phyloP scores from a whole-genome alignment of 2,797 vertebrate species.

The Rhinatrema bivittatum region DNA sequence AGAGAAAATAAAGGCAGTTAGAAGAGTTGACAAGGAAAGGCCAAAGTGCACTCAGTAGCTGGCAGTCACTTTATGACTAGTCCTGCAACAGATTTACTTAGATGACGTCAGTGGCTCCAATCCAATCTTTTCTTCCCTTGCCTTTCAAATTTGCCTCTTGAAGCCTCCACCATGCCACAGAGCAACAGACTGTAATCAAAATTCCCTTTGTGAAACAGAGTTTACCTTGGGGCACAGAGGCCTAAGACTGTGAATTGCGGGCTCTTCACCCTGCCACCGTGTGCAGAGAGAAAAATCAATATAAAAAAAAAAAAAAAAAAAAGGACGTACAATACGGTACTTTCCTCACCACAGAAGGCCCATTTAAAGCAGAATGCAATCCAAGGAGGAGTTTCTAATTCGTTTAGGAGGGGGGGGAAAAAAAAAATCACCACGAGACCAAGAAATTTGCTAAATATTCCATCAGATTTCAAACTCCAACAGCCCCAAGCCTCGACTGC shows the following conservation, averaged over 20 bases:
- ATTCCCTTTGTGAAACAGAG: slow-evolving; percentile 79
- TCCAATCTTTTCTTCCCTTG: slow-evolving; percentile 82
- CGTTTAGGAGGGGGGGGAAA: slow-evolving; percentile 42
- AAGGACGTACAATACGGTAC: slow-evolving; percentile 45
- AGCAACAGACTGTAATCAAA: slow-evolving; percentile 77
- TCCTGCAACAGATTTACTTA: slow-evolving; percentile 84
- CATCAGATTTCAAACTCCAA: no score
- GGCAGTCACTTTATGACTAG: slow-evolving; percentile 75
- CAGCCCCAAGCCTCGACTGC: no score
- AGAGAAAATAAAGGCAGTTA: slow-evolving; percentile 17
- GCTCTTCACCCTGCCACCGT: slow-evolving; percentile 27
- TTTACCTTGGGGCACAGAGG: slow-evolving; percentile 73
- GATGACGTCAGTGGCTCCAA: slow-evolving; percentile 88
- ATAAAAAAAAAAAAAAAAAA: no score
- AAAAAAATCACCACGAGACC: no score
- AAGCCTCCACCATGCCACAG: slow-evolving; percentile 70
- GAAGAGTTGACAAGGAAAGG: slow-evolving; percentile 67
- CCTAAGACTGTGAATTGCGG: slow-evolving; percentile 47
- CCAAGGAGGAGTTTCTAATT: slow-evolving; percentile 54
- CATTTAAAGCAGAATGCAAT: slow-evolving; percentile 51
- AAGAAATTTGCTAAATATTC: slow-evolving; percentile 38
- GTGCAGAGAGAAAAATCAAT: slow-evolving; percentile 37
- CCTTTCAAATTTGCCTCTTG: slow-evolving; percentile 75
- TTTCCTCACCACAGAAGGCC: slow-evolving; percentile 43
- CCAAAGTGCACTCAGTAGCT: slow-evolving; percentile 78